These are phyloP conservation scores for Hecatera dysodea DNA, from an alignment of 2,888 invertebrate genomes.

Conservation along the genomic window DNA sequence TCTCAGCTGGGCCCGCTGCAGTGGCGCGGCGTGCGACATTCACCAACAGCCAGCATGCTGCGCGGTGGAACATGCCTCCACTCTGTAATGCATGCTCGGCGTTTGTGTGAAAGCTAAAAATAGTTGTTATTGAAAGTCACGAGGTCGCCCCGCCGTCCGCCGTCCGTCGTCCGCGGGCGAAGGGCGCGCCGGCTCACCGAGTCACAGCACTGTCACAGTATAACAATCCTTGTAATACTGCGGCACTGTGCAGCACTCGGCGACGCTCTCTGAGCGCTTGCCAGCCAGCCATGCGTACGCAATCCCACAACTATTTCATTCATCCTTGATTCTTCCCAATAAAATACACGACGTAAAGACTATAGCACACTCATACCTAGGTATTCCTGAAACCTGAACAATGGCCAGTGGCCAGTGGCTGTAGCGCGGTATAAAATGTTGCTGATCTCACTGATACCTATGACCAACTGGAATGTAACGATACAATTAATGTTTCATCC, in stretches of 20 bases:
- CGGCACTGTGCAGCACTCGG: neutral
- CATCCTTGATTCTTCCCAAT: neutral
- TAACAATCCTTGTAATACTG: too few relatives aligned
- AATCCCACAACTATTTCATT: slow-evolving; percentile 8
- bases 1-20: neutral
- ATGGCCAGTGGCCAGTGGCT: neutral
- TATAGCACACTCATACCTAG: neutral
- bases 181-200: slow-evolving; percentile 50
- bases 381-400: neutral
- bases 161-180: slow-evolving; percentile 40
- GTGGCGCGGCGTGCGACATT: slow-evolving; percentile 7
- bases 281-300: neutral
- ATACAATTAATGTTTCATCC: slow-evolving; percentile 6
- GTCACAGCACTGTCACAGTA: neutral
- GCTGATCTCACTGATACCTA: slow-evolving; percentile 4
- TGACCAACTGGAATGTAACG: neutral
- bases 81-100: slow-evolving; percentile 36
- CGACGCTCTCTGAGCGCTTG: neutral
- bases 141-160: slow-evolving; percentile 21
- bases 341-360: too few relatives aligned
- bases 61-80: slow-evolving; percentile 24
- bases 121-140: slow-evolving; percentile 58
- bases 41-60: neutral
- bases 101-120: slow-evolving; percentile 50
- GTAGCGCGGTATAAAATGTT: slow-evolving; percentile 8